A percentile compares a stretch with the other conserved stretches of the same genome.
Conservation (phyloP, 2,797 vertebrate genomes). For the Pitangus sulphuratus region DNA sequence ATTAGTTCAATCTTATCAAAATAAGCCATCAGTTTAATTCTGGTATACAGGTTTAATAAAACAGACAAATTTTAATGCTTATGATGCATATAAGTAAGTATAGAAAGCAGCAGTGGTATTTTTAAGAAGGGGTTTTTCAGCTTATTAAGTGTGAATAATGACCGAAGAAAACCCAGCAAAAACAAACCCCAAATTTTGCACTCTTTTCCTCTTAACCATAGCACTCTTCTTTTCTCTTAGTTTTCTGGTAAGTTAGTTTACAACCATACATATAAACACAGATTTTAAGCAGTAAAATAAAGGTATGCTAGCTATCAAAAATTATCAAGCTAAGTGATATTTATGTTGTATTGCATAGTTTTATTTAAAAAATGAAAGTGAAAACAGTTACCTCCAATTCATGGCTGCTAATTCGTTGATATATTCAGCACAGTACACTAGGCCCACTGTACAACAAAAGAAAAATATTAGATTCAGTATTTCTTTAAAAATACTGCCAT, state of each 20-base stretch:
- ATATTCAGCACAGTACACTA: slow-evolving; percentile 92
- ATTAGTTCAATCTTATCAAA: not conserved
- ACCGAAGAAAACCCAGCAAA: not conserved
- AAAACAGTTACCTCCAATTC: slow-evolving; percentile 88
- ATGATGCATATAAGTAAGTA: not conserved
- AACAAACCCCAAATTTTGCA: not conserved
- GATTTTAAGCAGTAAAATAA: not conserved
- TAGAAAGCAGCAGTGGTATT: not conserved
- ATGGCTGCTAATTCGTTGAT: slow-evolving; percentile 93
- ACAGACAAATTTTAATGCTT: not conserved
- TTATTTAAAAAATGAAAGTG: not conserved
- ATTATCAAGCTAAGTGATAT: not conserved
- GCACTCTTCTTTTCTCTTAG: not conserved
- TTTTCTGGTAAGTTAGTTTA: not conserved
- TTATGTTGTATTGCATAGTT: not conserved
- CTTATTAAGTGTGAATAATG: not conserved
- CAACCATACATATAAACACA: not conserved
- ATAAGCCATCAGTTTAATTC: not conserved
- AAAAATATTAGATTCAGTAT: not conserved
- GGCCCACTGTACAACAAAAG: slow-evolving; percentile 75
- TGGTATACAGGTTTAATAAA: not conserved
- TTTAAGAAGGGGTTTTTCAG: not conserved
- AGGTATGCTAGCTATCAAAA: not conserved
- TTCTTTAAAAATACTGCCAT: not conserved
- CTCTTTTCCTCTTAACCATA: not conserved